Conservation (phyloP, 2,797 vertebrate genomes). For the Lacerta agilis region DNA sequence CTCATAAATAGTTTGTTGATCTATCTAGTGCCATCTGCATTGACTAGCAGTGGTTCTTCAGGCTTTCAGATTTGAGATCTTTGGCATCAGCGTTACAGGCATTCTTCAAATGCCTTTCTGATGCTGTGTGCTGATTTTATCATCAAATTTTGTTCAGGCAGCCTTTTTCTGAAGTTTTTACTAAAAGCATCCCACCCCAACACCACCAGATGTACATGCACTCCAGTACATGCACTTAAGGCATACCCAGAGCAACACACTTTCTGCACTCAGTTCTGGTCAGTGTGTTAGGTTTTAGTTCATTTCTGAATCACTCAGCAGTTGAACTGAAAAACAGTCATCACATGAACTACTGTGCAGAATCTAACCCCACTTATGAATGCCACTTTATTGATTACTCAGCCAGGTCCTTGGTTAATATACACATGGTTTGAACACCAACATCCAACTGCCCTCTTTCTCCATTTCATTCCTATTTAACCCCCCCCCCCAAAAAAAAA, state of each 20-base stretch:
- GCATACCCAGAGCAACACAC: neutral
- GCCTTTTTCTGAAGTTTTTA: neutral
- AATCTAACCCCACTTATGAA: neutral
- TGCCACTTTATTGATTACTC: neutral
- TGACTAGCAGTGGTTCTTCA: no score
- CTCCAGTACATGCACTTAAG: neutral
- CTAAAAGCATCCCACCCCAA: neutral
- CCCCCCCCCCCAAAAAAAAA: no score
- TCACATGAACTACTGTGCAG: constrained; percentile 71
- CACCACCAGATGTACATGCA: neutral
- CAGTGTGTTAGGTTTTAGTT: constrained; percentile 76
- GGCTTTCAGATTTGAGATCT: no score
- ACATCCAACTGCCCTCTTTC: no score
- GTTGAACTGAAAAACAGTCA: constrained; percentile 78
- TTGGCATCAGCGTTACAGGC: no score
- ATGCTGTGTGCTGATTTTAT: neutral
- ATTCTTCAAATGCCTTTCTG: no score
- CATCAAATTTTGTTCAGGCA: neutral
- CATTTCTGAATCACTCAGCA: constrained; percentile 81
- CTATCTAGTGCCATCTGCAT: no score
- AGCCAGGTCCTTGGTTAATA: no score
- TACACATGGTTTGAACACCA: no score
- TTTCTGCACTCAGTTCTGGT: constrained; percentile 59
- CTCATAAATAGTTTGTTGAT: no score
- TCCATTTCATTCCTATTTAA: no score